phyloP scores from a whole-genome alignment of 2,113 vertebrate genomes.

The Eudyptes chrysolophus region DNA sequence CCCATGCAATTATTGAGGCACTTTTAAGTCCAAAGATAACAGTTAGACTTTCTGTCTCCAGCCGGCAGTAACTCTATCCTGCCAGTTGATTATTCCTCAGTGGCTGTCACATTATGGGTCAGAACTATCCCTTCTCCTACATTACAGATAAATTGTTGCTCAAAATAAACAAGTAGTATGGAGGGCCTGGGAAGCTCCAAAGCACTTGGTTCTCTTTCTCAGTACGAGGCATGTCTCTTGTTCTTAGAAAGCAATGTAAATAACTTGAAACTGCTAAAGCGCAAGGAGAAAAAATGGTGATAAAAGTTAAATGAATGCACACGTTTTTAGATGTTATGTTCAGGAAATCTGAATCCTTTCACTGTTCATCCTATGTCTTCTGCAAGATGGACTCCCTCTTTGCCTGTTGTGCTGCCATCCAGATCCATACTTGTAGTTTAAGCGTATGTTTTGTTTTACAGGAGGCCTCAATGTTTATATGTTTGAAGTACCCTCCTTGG shows the following conservation, averaged over 20 bases:
- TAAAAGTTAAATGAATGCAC: not conserved
- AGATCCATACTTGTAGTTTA: not conserved
- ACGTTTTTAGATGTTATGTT: not conserved
- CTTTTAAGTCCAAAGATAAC: slow-evolving; percentile 35
- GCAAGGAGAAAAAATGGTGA: not conserved
- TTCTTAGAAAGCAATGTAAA: not conserved
- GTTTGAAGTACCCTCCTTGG: not conserved
- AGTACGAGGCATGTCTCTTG: not conserved
- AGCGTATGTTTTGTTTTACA: not conserved
- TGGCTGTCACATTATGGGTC: not conserved
- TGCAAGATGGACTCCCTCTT: not conserved
- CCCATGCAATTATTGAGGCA: slow-evolving; percentile 3
- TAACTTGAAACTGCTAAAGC: not conserved
- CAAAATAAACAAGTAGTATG: not conserved
- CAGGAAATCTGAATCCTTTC: not conserved
- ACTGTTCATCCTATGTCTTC: not conserved
- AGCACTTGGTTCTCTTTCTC: not conserved
- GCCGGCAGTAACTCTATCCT: not conserved
- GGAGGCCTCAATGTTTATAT: not conserved
- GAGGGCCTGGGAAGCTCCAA: not conserved
- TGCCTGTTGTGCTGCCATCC: not conserved
- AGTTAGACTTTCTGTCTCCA: slow-evolving; percentile 55
- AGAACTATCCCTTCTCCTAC: not conserved
- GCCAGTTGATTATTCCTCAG: not conserved
- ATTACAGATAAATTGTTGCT: not conserved